Base-by-base conservation (phyloP, 2,797 vertebrate genomes). In the Diplodus puntazzo region DNA sequence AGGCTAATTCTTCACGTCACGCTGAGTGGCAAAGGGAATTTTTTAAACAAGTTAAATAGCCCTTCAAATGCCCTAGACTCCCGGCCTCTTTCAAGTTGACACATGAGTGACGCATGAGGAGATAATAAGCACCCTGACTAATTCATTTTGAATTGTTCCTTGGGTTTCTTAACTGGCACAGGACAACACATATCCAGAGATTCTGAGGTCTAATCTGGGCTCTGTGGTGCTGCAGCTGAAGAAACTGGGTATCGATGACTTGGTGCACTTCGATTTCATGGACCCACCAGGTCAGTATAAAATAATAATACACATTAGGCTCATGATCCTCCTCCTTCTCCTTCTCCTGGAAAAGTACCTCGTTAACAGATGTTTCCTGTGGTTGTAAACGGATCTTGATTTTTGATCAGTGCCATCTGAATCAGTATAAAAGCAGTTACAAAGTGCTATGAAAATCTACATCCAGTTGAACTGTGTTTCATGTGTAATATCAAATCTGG, bases 241-340 rank as follows among this genome's bases (percentile, higher is more conserved):
- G 94, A 99, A 99, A 90, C 95, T 99, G 84, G 98, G 98, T 67
- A 99, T 99, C 80, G 97, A 99, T 87, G 98, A 99, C 88, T 95
- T 99, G 92, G 98, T 99, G 77, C 98, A 99, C 94, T 99, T 99
- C 84, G 98, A 99, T 95, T 99, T 99, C 94, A 99, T 99, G 98
- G 98, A 99, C 83, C 98, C 98, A 77, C 98, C 98, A 96, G 98
- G 98, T 99, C 93, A 81, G 89, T 88, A 4, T 27, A 1, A 48
- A 59, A 12, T 57, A 60, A 16, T 9, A 50, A 50, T 39, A 39
- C 39, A 39, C 39, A 39, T 39, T 39, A 11, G 39, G 10, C 39
- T 39, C 10, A 39, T 39, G 39, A 3, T 34, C 30, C 27, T 27
- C 27, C 27, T 16, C 3, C 25, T 45, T 17, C 11, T 64, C 3